Evolutionary conservation across 2,888 invertebrate genomes (phyloP).

Genomic region (Agelastica alni): DNA sequence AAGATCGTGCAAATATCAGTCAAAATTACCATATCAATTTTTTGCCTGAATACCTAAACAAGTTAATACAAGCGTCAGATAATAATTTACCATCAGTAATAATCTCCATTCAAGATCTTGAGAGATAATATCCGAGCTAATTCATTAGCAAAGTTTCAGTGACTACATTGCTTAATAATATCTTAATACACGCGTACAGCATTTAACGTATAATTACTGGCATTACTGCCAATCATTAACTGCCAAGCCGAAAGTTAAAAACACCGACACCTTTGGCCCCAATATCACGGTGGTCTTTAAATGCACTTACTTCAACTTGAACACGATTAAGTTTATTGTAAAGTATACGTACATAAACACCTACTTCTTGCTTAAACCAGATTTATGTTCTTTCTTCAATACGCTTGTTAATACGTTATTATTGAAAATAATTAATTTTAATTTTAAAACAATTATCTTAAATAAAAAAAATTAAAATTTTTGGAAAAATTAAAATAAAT

Average conservation of each 20-base stretch:
- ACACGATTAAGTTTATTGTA: no score
- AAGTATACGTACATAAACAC: no score
- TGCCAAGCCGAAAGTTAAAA: constrained; percentile 17
- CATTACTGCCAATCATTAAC: constrained; percentile 19
- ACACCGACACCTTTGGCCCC: constrained; percentile 34
- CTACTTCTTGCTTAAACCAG: no score
- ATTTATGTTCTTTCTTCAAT: no score
- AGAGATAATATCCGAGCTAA: constrained; percentile 10
- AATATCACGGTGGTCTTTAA: constrained; percentile 37
- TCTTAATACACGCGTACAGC: constrained; percentile 12
- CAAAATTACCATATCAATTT: no score
- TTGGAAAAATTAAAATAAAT: background rate
- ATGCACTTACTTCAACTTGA: no score
- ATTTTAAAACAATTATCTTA: no score
- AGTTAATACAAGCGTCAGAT: background rate
- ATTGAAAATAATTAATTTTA: no score
- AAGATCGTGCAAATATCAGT: no score
- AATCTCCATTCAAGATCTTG: background rate
- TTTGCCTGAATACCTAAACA: background rate
- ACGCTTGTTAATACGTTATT: no score
- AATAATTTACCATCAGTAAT: background rate
- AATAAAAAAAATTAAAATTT: no score
- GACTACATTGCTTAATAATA: constrained; percentile 16
- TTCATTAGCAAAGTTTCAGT: constrained; percentile 18
- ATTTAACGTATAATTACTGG: constrained; percentile 16